Percentiles rank a stretch among this genome's conserved stretches.
Conservation (phyloP, 2,113 vertebrate genomes). For the Puffinus mauretanicus region DNA sequence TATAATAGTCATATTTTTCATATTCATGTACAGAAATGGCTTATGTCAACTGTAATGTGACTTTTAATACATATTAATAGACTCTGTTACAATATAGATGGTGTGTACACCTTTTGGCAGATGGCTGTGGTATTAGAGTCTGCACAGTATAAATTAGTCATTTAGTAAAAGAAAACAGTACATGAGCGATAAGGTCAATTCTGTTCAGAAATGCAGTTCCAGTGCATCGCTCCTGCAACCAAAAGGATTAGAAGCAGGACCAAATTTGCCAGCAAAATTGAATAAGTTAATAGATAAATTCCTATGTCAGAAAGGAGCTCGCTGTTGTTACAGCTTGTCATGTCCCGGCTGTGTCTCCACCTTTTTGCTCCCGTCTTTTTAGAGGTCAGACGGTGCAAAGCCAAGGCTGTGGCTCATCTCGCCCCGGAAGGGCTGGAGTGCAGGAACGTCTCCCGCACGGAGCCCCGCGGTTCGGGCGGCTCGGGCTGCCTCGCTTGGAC, state of each 20-base stretch:
- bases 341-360: rapidly evolving
- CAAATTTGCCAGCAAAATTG: background rate
- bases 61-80: slow-evolving; percentile 46
- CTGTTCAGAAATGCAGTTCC: background rate
- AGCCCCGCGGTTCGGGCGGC: background rate
- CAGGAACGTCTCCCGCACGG: rapidly evolving
- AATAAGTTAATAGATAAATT: background rate
- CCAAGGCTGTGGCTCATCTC: background rate
- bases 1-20: slow-evolving; percentile 8
- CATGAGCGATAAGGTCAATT: rapidly evolving
- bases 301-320: background rate
- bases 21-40: background rate
- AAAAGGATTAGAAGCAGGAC: background rate
- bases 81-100: background rate
- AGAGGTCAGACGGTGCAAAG: background rate
- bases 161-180: background rate
- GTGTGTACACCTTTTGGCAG: slow-evolving; percentile 34
- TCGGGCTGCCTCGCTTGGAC: background rate
- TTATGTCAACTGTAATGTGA: background rate
- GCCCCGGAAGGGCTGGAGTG: rapidly evolving
- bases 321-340: background rate
- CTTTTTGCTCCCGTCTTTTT: background rate
- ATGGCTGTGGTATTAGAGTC: background rate
- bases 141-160: background rate
- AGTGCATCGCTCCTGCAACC: background rate